Conservation (phyloP, 2,113 vertebrate genomes). For the Archocentrus centrarchus region DNA sequence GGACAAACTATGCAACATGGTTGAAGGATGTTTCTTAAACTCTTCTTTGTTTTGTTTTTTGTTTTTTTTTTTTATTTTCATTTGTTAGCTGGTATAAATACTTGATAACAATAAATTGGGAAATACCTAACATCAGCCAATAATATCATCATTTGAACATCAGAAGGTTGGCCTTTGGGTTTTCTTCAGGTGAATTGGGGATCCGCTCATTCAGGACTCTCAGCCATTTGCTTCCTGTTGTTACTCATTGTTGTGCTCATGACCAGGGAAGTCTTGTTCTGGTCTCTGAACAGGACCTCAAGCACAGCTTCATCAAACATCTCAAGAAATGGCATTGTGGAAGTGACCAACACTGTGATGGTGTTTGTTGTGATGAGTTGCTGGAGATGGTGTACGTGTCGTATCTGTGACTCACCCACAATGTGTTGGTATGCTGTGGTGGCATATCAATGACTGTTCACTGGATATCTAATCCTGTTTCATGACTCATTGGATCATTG, state of each 20-base stretch:
- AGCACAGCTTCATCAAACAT: not conserved
- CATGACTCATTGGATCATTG: not conserved
- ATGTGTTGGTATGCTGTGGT: conserved; percentile 8
- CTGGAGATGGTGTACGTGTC: not conserved
- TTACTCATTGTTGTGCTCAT: not conserved
- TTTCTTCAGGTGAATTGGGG: not conserved
- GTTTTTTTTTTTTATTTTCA: too few species aligned
- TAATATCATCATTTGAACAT: not conserved
- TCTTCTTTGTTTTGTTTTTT: not conserved
- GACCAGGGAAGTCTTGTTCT: not conserved
- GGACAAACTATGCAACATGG: not conserved
- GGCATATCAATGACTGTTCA: not conserved
- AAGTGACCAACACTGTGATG: not conserved
- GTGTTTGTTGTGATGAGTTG: not conserved
- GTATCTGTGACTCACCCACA: not conserved
- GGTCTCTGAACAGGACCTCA: not conserved
- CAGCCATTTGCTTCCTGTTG: not conserved
- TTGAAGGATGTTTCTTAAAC: not conserved
- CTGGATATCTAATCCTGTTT: not conserved
- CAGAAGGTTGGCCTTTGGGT: not conserved
- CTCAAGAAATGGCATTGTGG: not conserved
- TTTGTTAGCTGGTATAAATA: not conserved
- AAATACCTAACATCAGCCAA: not conserved
- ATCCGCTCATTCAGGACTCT: not conserved
- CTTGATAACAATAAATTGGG: not conserved